Evolutionary conservation across 2,113 vertebrate genomes (phyloP).

Genomic region (Ceyx melanurus): DNA sequence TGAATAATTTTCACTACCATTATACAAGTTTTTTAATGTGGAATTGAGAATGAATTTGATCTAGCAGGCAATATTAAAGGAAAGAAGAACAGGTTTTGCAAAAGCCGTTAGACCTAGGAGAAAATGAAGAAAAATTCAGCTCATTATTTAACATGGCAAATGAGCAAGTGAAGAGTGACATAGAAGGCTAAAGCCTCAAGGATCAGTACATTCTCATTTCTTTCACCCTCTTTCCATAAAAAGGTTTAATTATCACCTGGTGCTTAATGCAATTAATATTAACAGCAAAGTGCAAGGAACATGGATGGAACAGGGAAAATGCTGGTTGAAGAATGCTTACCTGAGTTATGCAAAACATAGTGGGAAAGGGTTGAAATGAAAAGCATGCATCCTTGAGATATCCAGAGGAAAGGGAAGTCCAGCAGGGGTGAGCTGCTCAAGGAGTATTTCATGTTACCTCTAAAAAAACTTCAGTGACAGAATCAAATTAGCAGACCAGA

Average conservation of each 20-base stretch:
- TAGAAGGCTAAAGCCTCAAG: not conserved
- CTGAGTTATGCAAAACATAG: not conserved
- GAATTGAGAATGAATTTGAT: not conserved
- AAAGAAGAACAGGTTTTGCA: not conserved
- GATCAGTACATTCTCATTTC: not conserved
- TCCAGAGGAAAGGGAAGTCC: not conserved
- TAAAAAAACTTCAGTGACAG: not conserved
- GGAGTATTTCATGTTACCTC: not conserved
- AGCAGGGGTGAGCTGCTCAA: not conserved
- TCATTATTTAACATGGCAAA: not conserved
- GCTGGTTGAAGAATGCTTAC: not conserved
- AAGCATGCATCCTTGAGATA: not conserved
- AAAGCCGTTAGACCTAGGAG: not conserved
- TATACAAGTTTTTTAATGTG: not conserved
- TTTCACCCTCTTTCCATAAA: not conserved
- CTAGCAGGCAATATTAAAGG: not conserved
- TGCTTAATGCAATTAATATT: conserved; percentile 2
- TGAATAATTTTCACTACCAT: not conserved
- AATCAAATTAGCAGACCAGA: not conserved
- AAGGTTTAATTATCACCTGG: not conserved
- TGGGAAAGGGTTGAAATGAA: not conserved
- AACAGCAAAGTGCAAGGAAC: not conserved
- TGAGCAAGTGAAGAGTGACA: not conserved
- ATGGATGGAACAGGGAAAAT: not conserved
- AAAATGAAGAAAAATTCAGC: not conserved